Conservation (phyloP, 2,888 invertebrate genomes). For the Nephrotoma guestfalica region DNA sequence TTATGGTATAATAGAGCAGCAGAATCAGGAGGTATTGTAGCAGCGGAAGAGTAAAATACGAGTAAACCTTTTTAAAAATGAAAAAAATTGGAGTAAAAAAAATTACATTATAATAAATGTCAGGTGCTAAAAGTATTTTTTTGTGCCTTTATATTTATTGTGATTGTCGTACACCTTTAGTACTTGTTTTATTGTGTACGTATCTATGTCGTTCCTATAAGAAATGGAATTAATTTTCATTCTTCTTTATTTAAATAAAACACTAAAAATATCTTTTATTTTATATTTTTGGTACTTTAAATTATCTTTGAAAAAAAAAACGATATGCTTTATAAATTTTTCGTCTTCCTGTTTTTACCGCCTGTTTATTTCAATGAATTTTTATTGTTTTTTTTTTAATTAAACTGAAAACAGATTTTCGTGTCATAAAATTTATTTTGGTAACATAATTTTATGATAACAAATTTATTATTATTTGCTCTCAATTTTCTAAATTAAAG, state of each 20-base stretch:
- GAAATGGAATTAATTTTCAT: not conserved
- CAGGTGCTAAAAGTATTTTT: not conserved
- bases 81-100: not conserved
- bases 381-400: not conserved
- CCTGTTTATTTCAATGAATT: not conserved
- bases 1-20: not conserved
- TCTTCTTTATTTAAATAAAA: not conserved
- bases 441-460: not conserved
- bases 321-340: not conserved
- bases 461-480: not conserved
- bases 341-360: not conserved
- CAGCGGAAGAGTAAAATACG: not conserved
- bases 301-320: not conserved
- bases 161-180: not conserved
- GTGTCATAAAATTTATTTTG: not conserved
- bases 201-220: not conserved
- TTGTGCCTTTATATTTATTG: not conserved
- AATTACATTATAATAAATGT: not conserved
- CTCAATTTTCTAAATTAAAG: not conserved
- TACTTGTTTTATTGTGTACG: not conserved
- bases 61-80: not conserved
- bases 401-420: not conserved
- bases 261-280: not conserved
- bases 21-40: not conserved
- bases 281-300: not conserved